Evolutionary conservation across 2,888 invertebrate genomes (phyloP).

Genomic region (Argyresthia goedartella): DNA sequence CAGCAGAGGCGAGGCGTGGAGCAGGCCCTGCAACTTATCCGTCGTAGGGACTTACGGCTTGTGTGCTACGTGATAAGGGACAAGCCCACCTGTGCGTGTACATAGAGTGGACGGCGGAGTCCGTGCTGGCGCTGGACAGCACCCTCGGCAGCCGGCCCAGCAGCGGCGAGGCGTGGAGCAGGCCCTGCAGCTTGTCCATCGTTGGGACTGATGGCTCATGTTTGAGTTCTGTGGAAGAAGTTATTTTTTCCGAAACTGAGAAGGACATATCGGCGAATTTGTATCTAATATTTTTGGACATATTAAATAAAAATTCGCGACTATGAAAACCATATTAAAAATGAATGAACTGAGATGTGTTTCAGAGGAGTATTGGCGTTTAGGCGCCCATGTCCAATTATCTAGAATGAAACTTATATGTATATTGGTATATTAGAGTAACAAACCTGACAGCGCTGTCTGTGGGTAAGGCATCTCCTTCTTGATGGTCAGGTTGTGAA

Average conservation of each 20-base stretch:
- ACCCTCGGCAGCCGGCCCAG: slow-evolving; percentile 76
- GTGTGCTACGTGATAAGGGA: no score
- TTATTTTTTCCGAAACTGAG: no score
- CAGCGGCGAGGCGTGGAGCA: slow-evolving; percentile 78
- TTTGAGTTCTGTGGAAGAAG: slow-evolving; percentile 44
- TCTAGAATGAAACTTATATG: no score
- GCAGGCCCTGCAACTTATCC: not conserved
- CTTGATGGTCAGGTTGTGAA: slow-evolving; percentile 66
- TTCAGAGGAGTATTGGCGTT: no score
- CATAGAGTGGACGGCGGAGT: slow-evolving; percentile 91
- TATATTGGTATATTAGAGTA: no score
- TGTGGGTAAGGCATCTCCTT: slow-evolving; percentile 36
- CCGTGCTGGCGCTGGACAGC: slow-evolving; percentile 87
- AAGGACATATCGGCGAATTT: no score
- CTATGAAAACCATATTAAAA: no score
- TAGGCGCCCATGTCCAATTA: no score
- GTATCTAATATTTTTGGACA: no score
- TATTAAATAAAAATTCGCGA: no score
- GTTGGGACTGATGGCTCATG: slow-evolving; percentile 55
- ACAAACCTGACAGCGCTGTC: slow-evolving; percentile 46
- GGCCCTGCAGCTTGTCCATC: slow-evolving; percentile 74
- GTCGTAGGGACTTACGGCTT: not conserved
- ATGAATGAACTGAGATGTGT: no score
- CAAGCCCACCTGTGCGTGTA: slow-evolving; percentile 31
- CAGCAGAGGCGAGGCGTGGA: slow-evolving; percentile 50